A percentile compares a stretch with the other conserved stretches of the same genome.
These are phyloP conservation scores for Cryptophagus acutangulus DNA, from an alignment of 2,888 invertebrate species.

Conservation along the genomic window DNA sequence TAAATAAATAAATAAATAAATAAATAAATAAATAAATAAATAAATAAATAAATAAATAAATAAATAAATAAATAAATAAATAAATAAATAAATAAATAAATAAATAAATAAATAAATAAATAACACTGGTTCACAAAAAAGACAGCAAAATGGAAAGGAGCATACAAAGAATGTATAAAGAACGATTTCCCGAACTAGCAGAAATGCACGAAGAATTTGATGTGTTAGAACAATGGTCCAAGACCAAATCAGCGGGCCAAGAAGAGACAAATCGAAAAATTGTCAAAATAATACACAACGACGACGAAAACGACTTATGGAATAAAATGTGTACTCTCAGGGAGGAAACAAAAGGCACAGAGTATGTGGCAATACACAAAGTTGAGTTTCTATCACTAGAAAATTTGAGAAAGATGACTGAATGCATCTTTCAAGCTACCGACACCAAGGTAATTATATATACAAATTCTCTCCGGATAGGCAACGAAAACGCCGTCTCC, in stretches of 20 bases:
- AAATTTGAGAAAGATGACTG: conserved; percentile 1
- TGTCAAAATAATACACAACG: not conserved
- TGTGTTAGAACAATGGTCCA: not conserved
- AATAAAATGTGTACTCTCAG: not conserved
- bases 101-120: too few relatives aligned
- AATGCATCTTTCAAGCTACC: not conserved
- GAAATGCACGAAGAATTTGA: not conserved
- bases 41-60: too few relatives aligned
- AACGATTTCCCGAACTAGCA: conserved; percentile 1
- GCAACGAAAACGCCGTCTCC: not conserved
- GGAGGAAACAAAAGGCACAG: not conserved
- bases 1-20: too few relatives aligned
- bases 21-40: too few relatives aligned
- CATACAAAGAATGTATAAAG: conserved; percentile 1
- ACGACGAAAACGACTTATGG: not conserved
- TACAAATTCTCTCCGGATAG: not conserved
- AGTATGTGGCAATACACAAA: not conserved
- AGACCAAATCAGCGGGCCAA: not conserved
- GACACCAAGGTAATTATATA: not conserved
- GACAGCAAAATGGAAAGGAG: not conserved
- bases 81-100: too few relatives aligned
- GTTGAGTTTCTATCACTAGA: not conserved
- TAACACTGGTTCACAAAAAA: not conserved
- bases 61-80: too few relatives aligned
- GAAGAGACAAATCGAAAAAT: not conserved